Conservation (phyloP, 2,797 vertebrate species). For the Hapalemur alaotrensis region DNA sequence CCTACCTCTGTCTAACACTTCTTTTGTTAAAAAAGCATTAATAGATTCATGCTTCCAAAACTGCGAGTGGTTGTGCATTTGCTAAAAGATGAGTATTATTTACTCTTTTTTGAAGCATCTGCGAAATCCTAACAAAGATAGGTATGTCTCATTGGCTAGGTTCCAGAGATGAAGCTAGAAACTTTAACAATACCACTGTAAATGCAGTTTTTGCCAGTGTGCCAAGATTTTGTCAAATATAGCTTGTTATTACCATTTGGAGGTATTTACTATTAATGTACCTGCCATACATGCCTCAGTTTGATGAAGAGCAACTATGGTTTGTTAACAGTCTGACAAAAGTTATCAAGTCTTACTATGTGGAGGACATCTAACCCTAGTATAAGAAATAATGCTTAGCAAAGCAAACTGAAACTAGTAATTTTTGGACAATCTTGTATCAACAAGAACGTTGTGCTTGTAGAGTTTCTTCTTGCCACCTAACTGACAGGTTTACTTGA, state of each 20-base stretch:
- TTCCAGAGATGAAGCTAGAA: conserved; percentile 15
- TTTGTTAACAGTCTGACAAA: conserved; percentile 39
- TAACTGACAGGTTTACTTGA: conserved; percentile 16
- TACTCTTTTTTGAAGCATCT: conserved; percentile 40
- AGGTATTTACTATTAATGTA: neutral
- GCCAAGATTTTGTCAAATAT: conserved; percentile 33
- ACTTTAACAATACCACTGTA: neutral
- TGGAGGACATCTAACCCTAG: neutral
- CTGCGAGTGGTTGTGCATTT: conserved; percentile 16
- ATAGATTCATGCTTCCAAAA: conserved; percentile 13
- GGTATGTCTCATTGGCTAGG: neutral
- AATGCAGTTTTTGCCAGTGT: conserved; percentile 16
- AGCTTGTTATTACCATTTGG: conserved; percentile 45
- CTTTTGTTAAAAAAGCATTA: conserved; percentile 34
- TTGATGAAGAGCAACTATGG: conserved; percentile 14
- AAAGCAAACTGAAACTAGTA: conserved; percentile 28
- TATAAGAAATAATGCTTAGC: conserved; percentile 23
- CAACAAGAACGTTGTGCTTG: neutral
- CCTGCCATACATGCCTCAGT: neutral
- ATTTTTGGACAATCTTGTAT: neutral
- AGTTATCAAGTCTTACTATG: neutral
- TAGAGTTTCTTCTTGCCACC: conserved; percentile 35
- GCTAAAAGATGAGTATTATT: conserved; percentile 24
- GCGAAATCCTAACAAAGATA: conserved; percentile 40
- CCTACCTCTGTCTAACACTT: neutral